Conservation (phyloP, 2,888 invertebrate species). For the Ariolimax columbianus region DNA sequence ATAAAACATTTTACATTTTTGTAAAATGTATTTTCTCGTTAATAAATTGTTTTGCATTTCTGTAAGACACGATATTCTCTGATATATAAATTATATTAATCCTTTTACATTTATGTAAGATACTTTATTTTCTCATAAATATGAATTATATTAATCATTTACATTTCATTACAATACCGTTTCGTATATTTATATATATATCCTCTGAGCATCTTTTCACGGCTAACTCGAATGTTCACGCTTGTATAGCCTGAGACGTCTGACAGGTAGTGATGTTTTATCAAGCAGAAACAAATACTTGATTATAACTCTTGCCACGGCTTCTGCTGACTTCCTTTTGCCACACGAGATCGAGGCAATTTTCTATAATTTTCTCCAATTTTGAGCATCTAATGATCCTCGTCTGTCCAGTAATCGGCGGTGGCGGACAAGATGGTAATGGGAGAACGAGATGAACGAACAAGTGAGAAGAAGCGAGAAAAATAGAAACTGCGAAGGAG, state of each 20-base stretch:
- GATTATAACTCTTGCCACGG: constrained; percentile 25
- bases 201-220: background rate
- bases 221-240: background rate
- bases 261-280: background rate
- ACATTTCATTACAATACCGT: too few species aligned
- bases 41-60: too few species aligned
- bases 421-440: background rate
- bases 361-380: constrained; percentile 44
- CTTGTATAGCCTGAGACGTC: background rate
- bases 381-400: constrained; percentile 40
- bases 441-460: background rate
- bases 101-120: too few species aligned
- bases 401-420: constrained; percentile 20
- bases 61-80: too few species aligned
- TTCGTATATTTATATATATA: background rate
- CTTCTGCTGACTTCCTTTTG: background rate
- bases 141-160: too few species aligned
- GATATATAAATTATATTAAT: too few species aligned
- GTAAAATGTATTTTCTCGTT: too few species aligned
- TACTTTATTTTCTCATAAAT: too few species aligned
- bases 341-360: constrained; percentile 33
- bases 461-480: background rate
- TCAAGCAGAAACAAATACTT: constrained; percentile 39
- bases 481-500: background rate
- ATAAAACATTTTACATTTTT: too few species aligned